Base-by-base conservation (phyloP, 2,888 invertebrate genomes). In the Chrysolina americana region DNA sequence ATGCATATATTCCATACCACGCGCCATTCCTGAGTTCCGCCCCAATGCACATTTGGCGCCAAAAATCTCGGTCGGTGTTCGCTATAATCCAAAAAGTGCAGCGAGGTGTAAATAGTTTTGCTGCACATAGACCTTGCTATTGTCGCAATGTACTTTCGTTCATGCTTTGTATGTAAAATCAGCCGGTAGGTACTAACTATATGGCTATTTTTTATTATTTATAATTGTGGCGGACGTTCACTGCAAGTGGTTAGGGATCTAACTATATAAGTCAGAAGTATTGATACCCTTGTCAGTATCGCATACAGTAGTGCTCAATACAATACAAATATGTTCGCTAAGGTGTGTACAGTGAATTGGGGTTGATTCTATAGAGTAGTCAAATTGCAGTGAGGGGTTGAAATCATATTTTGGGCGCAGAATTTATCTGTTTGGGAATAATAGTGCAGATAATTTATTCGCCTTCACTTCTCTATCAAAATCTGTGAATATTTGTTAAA, bases 81-180 rank as follows among this genome's bases (percentile, higher is more conserved):
- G 48, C 28, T 50, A 23, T 44, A 72, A 74, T 73, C 74, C 74
- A 78, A 80, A 81, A 80, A 82, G 78, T 77, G 74, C 73, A 71
- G 56, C 70, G 68, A 59, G 36, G 59, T 59, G 59, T 59, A 59
- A 15, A 59, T 59, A 59, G 59, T 59, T 76, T 81, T 80, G 80
- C 79, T 81, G 80, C 79, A 81, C 80, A 81, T 80, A 79, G 80
- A 81, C 76, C 83, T 80, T 81, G 83, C 82, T 79, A 78, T 81
- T 82, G 82, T 81, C 80, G 85, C 82, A 83, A 84, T 82, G 76
- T 73, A 82, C 83, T 84, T 84, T 83, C 84, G 80, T 82, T 78
- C 81, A 83, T 81, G 81, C 79, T 80, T 81, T 83, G 83, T 82
- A 82, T 83, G 83, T 83, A 83, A 82, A 83, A 82, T 82, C 79